Evolutionary conservation across 2,797 vertebrate species (phyloP).

Genomic region (Hyperoplus immaculatus): DNA sequence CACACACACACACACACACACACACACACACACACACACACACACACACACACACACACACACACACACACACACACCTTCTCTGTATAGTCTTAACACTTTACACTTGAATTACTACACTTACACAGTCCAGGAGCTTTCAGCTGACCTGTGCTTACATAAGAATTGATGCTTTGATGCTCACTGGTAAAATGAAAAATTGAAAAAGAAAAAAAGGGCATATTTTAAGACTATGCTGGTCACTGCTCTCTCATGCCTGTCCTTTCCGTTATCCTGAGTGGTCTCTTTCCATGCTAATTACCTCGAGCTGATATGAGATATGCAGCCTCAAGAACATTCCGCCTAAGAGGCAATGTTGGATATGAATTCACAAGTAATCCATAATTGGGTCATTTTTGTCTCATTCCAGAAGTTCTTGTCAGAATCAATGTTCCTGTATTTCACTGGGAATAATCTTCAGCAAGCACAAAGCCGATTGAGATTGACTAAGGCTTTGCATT

Average conservation of each 20-base stretch:
- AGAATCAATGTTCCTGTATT: background rate
- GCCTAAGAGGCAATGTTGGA: background rate
- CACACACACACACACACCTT: background rate
- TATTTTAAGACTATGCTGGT: background rate
- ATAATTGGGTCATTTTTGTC: slow-evolving; percentile 1
- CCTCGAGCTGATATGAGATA: background rate
- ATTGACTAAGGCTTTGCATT: background rate
- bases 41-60: background rate
- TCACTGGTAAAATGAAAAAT: background rate
- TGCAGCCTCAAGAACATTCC: background rate
- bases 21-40: background rate
- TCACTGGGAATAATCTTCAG: background rate
- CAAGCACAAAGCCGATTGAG: background rate
- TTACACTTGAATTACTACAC: background rate
- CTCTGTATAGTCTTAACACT: background rate
- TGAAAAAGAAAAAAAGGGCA: background rate
- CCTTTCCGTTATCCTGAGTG: background rate
- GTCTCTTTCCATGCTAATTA: background rate
- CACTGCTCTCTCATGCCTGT: background rate
- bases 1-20: background rate
- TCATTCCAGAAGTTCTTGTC: background rate
- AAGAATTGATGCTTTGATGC: background rate
- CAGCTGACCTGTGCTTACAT: slow-evolving; percentile 17
- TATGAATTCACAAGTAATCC: slow-evolving; percentile 18
- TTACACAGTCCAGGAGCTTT: slow-evolving; percentile 10